Base-by-base conservation (phyloP, 2,113 vertebrate genomes). In the Otocyon megalotis region DNA sequence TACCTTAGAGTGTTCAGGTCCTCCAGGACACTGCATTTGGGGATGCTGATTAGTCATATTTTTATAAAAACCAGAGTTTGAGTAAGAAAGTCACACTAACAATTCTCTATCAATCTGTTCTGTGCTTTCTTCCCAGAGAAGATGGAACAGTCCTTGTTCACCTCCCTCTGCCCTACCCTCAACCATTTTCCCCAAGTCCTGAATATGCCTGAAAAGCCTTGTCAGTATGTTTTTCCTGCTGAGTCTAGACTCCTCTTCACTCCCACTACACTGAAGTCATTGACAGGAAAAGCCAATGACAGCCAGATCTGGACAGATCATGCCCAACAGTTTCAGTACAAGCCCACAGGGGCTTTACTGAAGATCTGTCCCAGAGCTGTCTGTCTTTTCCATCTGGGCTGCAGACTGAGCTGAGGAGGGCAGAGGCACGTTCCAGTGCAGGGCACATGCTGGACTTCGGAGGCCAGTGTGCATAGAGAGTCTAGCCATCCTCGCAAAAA, bases 21-120 rank as follows among this genome's bases (percentile, higher is more conserved):
- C 56, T 84, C 43, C 43, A 96, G 35, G 76, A 95, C 43, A 88
- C 16, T 69, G 76, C 30, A 88, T 87, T 95, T 87, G 71, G 58
- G 63, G 77, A 71, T 50, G 93, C 60, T 13, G 15, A 94, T 93
- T 90, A 98, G 93, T 96, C 53, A 90, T 53, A 90, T 77, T 83
- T 26, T 28, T 82, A 26, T 12, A 96, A 91, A 20, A 92, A 83
- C 24, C 20, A 74, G 30, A 86, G 35, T 32, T 76, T 72, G 30
- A 77, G 6, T 82, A 87, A 67, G 16, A 96, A 94, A 93, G 12
- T 48, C 60, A 86, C n/a, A 53, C 14, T 82, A 37, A 17, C 43
- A 91, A 35, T 96, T 93, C 19, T 32, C 3, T 32, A 63, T n/a
- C 56, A 53, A 56, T 76, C 69, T 90, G 28, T 15, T 62, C 5